Evolutionary conservation across 1,140 invertebrate genomes (phyloP).

Genomic region (Drosophila lacertosa): DNA sequence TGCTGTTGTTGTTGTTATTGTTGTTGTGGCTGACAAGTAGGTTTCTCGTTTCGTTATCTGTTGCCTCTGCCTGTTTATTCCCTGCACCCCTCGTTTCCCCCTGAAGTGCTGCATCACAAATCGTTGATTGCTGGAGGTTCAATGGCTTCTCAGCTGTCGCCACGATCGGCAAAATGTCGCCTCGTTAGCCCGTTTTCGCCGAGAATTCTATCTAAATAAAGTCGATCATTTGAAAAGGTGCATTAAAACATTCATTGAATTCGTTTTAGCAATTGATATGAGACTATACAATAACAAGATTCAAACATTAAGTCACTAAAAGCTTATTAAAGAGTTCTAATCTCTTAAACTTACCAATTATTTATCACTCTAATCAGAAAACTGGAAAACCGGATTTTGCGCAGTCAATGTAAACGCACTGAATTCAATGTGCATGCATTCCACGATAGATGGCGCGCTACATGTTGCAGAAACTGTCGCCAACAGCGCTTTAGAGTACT

Average conservation of each 20-base stretch:
- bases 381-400: conserved; percentile 43
- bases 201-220: not conserved
- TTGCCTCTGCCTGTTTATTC: conserved; percentile 29
- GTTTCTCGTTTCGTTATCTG: conserved; percentile 68
- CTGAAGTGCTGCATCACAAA: conserved; percentile 26
- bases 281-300: not conserved
- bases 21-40: conserved; percentile 52
- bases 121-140: conserved; percentile 64
- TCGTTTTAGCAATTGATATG: not conserved
- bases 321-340: not conserved
- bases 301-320: not conserved
- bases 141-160: conserved; percentile 42
- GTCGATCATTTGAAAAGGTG: not conserved
- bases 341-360: not conserved
- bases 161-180: conserved; percentile 25
- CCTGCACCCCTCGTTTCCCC: not conserved
- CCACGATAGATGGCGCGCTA: conserved; percentile 56
- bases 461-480: conserved; percentile 38
- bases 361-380: conserved; percentile 54
- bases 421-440: conserved; percentile 1
- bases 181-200: not conserved
- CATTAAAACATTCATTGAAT: not conserved
- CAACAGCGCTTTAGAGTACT: conserved; percentile 14
- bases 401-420: conserved; percentile 34
- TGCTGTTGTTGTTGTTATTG: conserved; percentile 40